These are phyloP conservation scores for Uloborus plumipes DNA, from an alignment of 2,888 invertebrate genomes.

Conservation along the genomic window DNA sequence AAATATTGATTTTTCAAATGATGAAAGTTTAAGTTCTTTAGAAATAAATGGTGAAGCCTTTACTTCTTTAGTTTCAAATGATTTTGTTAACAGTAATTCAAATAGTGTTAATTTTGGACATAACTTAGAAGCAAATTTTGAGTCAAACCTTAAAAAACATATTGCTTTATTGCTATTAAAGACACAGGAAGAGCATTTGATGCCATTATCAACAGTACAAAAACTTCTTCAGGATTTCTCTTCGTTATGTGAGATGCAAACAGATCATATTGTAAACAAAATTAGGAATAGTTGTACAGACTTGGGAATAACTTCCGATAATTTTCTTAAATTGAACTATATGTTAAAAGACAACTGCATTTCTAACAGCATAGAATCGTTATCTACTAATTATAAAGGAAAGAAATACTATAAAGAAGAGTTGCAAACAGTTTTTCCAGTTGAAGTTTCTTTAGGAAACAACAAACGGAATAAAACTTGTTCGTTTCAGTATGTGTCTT, in stretches of 20 bases:
- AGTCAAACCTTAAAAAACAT: not conserved
- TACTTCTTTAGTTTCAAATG: not conserved
- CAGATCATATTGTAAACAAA: not conserved
- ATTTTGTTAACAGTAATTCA: not conserved
- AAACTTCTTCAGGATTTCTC: not conserved
- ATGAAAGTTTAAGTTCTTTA: not conserved
- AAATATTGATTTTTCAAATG: not conserved
- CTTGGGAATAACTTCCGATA: not conserved
- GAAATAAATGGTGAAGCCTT: not conserved
- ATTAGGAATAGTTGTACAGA: not conserved
- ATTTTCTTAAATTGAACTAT: not conserved
- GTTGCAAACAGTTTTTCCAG: not conserved
- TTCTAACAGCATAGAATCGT: not conserved
- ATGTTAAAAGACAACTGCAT: not conserved
- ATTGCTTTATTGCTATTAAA: conserved; percentile 1
- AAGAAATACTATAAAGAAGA: not conserved
- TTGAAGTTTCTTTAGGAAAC: not conserved
- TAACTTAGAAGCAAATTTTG: not conserved
- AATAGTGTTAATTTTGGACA: not conserved
- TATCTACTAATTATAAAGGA: conserved; percentile 5
- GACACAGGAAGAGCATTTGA: not conserved
- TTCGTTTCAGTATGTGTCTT: not conserved
- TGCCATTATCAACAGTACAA: not conserved
- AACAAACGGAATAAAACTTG: not conserved
- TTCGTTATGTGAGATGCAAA: conserved; percentile 4